Conservation (phyloP, 2,113 vertebrate species). For the Mungos mungo region DNA sequence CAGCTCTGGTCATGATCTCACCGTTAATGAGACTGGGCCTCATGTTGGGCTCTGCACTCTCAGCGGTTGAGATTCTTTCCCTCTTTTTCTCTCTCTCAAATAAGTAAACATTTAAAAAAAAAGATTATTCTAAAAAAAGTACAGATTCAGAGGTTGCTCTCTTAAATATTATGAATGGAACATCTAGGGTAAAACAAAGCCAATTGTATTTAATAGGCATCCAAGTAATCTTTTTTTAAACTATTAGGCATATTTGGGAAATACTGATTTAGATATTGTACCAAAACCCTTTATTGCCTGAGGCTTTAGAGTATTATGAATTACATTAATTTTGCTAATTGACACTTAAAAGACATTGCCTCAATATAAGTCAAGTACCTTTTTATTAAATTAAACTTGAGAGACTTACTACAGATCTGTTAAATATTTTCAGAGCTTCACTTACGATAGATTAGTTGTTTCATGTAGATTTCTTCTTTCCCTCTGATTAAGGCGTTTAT, state of each 20-base stretch:
- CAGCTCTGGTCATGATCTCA: no score
- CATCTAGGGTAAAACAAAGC: not conserved
- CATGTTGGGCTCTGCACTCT: no score
- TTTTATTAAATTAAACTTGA: conserved; percentile 23
- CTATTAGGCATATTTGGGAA: not conserved
- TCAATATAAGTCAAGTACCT: not conserved
- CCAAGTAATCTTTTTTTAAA: not conserved
- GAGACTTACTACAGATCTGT: not conserved
- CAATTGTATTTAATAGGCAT: not conserved
- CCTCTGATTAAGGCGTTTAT: conserved; percentile 98
- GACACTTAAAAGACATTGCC: not conserved
- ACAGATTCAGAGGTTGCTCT: conserved; percentile 38
- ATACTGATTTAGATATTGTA: not conserved
- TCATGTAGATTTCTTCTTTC: conserved; percentile 91
- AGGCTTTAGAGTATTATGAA: conserved; percentile 15
- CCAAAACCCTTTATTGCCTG: not conserved
- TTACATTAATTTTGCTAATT: conserved; percentile 15
- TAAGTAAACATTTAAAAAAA: no score
- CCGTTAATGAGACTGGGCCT: no score
- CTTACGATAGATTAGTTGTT: conserved; percentile 94
- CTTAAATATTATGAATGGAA: conserved; percentile 14
- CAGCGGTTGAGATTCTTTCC: no score
- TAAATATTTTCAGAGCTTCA: conserved; percentile 60
- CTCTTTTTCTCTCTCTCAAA: no score
- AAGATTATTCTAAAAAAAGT: not conserved